Base-by-base conservation (phyloP, 2,888 invertebrate species). In the Hesperia comma region DNA sequence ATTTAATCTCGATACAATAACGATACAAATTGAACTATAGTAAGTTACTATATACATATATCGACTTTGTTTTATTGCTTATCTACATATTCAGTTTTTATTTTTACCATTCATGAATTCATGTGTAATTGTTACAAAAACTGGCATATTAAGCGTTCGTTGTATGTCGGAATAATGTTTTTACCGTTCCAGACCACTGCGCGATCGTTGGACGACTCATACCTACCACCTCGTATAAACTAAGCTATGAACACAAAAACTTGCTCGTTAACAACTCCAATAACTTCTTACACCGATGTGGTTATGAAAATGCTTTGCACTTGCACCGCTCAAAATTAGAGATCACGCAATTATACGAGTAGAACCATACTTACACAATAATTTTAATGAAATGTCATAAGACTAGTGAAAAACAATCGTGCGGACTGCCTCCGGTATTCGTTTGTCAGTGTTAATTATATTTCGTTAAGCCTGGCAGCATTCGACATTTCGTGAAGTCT, bases 41-140 rank as follows among this genome's bases (percentile, higher is more conserved):
- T 12, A 37, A 8, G 43, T n/a, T n/a, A n/a, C n/a, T n/a, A n/a
- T n/a, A n/a, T n/a, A n/a, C n/a, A n/a, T 46, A 46, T 46, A 17
- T 17, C 15, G 15, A 46, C 26, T 37, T 58, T 41, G 40, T 53
- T 64, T 37, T 53, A 41, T 60, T 19, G 6, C 58, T 66, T 60
- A 66, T 66, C 66, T 60, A 43, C 53, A 66, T 66, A 43, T 66
- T 54, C 61, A 55, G 55, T 55, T 58, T 67, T 67, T 61, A 66
- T 58, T 67, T 67, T 61, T 60, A 33, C 54, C 21, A 60, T 66
- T 60, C 66, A 66, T 66, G 66, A 41, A 66, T 66, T 66, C 66
- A 26, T 54, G 60, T 55, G 60, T 66, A 66, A 66, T 66, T 66
- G 66, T 54, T 33, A 55, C 60, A 66, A 66, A 66, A 66, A 66